Evolutionary conservation across 2,113 vertebrate species (phyloP), one percentile per base, ranked within the genome.

Genomic region (Tautogolabrus adspersus): DNA sequence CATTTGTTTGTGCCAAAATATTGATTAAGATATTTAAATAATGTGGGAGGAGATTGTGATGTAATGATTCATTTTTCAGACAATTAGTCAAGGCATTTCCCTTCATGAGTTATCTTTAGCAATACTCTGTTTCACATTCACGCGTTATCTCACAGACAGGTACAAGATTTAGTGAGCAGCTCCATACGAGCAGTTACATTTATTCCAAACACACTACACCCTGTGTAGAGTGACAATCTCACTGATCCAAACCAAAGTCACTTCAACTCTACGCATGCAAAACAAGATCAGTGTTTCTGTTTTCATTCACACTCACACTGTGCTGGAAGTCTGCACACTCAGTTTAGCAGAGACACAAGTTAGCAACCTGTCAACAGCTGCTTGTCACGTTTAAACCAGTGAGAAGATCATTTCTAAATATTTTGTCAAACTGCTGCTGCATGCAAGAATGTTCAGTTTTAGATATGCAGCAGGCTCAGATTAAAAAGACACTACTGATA

Each of bases 201-300:
- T 11, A 40, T 40, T 40, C 3, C 38, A 40, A 42, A 6, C 34
- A 63, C 52, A 72, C 60, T 72, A 61, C 62, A 61, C 55, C 71
- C 34, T 69, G 68, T 79, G 67, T 44, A n/a, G 54, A 62, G 60
- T 13, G 63, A 51, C 64, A 18, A 68, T 68, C 19, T 6, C 64
- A 59, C 42, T 72, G 61, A 82, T 80, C 73, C 61, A 13, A 15
- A 40, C 54, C 76, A 9, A 37, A 78, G 79, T 83, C 68, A 46
- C 59, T 60, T 55, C 46, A 40, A 64, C 61, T 71, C 67, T 76
- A 72, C 85, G 77, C 38, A 71, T 47, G 60, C 71, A 71, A 56
- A 37, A 42, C 11, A 38, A 59, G 69, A 77, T 85, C 72, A 79
- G 71, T 26, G 16, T 52, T 77, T 72, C 63, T 75, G 26, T 37